phyloP scores from a whole-genome alignment of 30 jellyfish, hydroid and myxozoan species.

The Cassiopea xamachana region DNA sequence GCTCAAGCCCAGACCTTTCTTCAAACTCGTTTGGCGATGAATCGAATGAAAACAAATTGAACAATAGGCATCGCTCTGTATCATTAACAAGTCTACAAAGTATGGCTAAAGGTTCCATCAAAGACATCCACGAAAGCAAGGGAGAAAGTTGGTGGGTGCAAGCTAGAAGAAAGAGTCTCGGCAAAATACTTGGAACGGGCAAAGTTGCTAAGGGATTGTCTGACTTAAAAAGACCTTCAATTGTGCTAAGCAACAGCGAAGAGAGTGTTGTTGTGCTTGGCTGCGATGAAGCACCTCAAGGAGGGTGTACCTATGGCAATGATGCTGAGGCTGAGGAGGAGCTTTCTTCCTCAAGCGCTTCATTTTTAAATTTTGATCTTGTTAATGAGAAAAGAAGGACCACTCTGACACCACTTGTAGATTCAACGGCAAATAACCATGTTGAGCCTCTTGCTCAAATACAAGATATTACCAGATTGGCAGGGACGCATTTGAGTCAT shows the following conservation, averaged over 20 bases:
- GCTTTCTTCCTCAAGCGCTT: background rate
- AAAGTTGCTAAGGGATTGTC: background rate
- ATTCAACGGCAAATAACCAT: slow-evolving; percentile 1
- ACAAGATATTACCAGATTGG: slow-evolving; percentile 61
- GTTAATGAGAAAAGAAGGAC: slow-evolving; percentile 38
- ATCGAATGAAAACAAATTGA: slow-evolving; percentile 39
- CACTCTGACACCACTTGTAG: slow-evolving; percentile 65
- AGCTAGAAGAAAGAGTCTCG: slow-evolving; percentile 57
- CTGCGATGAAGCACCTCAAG: slow-evolving; percentile 5
- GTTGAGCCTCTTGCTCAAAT: slow-evolving; percentile 62
- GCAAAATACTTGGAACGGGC: slow-evolving; percentile 26
- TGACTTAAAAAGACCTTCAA: slow-evolving; percentile 62
- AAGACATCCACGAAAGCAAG: slow-evolving; percentile 32
- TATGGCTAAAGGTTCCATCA: slow-evolving; percentile 53
- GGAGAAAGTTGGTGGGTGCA: slow-evolving; percentile 44
- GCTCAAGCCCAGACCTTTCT: slow-evolving; percentile 51
- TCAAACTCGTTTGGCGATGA: slow-evolving; percentile 51
- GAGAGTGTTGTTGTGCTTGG: slow-evolving; percentile 69
- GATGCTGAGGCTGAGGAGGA: slow-evolving; percentile 8
- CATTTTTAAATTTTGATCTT: slow-evolving; percentile 11
- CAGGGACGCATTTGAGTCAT: slow-evolving; percentile 67
- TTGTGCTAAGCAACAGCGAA: slow-evolving; percentile 73
- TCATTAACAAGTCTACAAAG: slow-evolving; percentile 72
- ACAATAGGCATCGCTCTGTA: slow-evolving; percentile 62
- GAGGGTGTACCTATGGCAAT: background rate